Base-by-base conservation (phyloP, 2,113 vertebrate species). In the Hippocampus barbouri region DNA sequence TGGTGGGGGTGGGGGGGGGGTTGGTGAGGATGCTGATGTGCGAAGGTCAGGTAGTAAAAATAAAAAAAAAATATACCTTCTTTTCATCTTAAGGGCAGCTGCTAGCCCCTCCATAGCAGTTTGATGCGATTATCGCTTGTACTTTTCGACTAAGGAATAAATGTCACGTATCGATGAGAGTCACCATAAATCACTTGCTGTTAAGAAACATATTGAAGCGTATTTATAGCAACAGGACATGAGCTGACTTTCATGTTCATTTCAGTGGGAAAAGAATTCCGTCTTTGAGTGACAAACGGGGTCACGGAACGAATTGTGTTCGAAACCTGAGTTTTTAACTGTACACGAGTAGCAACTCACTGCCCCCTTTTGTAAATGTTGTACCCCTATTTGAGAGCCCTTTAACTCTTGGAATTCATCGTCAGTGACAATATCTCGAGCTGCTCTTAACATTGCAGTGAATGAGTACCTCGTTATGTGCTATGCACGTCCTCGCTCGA, bases 381-480 rank as follows among this genome's bases (percentile, higher is more conserved):
- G 59, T 1, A 30, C 27, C 5, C 15, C 59, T 27, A 30, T 59
- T 25, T 14, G 56, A 27, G 15, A 61, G 16, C 23, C 5, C 8
- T 27, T 27, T 8, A 30, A 34, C 27, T 34, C 14, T 34, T 27
- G 27, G 4, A 34, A 61, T 61, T 27, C 18, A 61, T 34, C 27
- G 2, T 27, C 15, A 34, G 34, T 18, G 27, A 27, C 23, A 59
- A 27, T 25, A 59, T 11, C 56, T 5, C 12, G 23, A 27, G 15
- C 59, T 34, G 59, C 27, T 60, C 59, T 34, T 16, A 60, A 61
- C 59, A 34, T 61, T 34, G 59, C 27, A 66, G 73, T 79, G 83
- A 89, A 86, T 88, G 86, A 88, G 82, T 80, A 77, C 71, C 88
- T 91, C 81, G 84, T 90, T 91, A 89, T 79, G 80, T 77, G 71